A percentile compares a stretch with the other conserved stretches of the same genome.
Evolutionary conservation across 2,888 invertebrate species (phyloP).

Genomic region (Leucoptera coffeella): DNA sequence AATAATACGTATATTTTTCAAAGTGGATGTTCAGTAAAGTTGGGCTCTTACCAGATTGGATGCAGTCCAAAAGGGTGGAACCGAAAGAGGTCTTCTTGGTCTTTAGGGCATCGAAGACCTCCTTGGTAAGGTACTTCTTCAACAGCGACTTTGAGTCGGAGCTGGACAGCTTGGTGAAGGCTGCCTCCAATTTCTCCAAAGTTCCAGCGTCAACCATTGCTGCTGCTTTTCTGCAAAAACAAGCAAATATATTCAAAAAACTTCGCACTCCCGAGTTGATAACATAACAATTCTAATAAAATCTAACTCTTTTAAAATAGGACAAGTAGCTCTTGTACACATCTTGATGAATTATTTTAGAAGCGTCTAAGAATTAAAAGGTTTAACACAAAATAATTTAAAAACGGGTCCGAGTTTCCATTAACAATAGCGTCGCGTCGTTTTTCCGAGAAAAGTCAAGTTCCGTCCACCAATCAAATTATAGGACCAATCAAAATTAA

Average conservation of each 20-base stretch:
- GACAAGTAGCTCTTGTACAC: conserved; percentile 44
- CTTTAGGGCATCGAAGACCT: conserved; percentile 87
- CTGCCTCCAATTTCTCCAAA: conserved; percentile 86
- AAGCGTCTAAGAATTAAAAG: no score
- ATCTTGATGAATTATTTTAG: no score
- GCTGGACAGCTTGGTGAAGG: conserved; percentile 78
- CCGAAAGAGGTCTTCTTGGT: conserved; percentile 91
- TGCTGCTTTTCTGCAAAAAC: conserved; percentile 61
- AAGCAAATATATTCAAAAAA: conserved; percentile 1
- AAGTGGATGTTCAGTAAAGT: no score
- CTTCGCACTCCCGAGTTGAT: neutral
- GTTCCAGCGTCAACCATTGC: conserved; percentile 89
- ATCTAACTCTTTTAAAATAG: conserved; percentile 43
- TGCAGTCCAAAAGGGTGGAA: conserved; percentile 87
- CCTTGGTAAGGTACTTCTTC: conserved; percentile 91
- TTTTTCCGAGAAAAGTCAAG: no score
- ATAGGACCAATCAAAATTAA: no score
- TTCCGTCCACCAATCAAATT: no score
- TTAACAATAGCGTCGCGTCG: no score
- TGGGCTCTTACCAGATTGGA: conserved; percentile 88
- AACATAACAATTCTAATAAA: neutral
- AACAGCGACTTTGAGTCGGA: conserved; percentile 93
- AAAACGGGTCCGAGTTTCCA: no score
- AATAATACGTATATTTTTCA: no score
- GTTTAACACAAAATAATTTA: no score